Conservation (phyloP, 2,797 vertebrate species). For the Diplodus puntazzo region DNA sequence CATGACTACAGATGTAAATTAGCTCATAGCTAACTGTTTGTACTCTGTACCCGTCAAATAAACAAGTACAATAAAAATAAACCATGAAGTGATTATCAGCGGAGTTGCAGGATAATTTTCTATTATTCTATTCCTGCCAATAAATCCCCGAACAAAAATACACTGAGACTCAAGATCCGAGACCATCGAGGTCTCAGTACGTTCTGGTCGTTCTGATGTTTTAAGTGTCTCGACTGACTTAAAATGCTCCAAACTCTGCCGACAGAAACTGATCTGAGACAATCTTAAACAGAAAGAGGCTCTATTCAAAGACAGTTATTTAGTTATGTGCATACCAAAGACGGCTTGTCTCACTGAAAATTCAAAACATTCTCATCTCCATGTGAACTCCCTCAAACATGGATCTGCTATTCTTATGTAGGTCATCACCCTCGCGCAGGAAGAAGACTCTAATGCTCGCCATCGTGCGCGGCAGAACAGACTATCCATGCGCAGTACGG, state of each 20-base stretch:
- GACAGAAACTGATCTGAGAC: not conserved
- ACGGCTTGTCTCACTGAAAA: slow-evolving; percentile 23
- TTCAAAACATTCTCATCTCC: slow-evolving; percentile 43
- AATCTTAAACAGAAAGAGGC: not conserved
- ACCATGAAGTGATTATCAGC: too few relatives aligned
- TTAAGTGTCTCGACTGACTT: not conserved
- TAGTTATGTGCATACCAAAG: slow-evolving; percentile 1
- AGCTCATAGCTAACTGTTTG: too few relatives aligned
- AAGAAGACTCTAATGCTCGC: slow-evolving; percentile 22
- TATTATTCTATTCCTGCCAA: too few relatives aligned
- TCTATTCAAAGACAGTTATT: not conserved
- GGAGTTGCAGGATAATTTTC: not conserved
- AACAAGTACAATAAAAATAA: too few relatives aligned
- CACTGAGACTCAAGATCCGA: too few relatives aligned
- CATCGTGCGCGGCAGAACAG: slow-evolving; percentile 29
- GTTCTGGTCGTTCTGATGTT: not conserved
- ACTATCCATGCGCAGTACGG: slow-evolving; percentile 32
- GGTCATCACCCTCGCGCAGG: slow-evolving; percentile 55
- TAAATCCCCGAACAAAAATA: too few relatives aligned
- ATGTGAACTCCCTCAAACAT: slow-evolving; percentile 46
- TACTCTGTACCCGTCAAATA: too few relatives aligned
- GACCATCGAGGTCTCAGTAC: not conserved
- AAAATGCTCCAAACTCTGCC: not conserved
- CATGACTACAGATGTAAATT: too few relatives aligned
- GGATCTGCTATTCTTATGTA: slow-evolving; percentile 47